Evolutionary conservation across 2,888 invertebrate species (phyloP).

Genomic region (Parnassius orleans): DNA sequence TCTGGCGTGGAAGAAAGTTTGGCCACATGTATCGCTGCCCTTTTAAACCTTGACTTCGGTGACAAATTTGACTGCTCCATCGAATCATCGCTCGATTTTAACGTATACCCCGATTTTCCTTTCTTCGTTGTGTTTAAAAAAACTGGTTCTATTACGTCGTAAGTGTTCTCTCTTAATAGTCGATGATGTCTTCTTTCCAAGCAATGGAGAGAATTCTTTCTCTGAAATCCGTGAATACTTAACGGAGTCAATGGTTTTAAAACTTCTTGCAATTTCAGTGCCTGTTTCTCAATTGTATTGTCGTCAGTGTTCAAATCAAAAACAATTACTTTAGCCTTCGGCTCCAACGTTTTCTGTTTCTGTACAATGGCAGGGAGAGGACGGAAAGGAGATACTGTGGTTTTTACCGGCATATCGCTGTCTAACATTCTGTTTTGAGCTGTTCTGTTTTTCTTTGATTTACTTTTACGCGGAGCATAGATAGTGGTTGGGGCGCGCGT

Average conservation of each 20-base stretch:
- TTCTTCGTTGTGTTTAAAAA: constrained; percentile 53
- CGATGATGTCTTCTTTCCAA: constrained; percentile 56
- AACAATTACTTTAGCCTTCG: constrained; percentile 66
- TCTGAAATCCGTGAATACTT: constrained; percentile 53
- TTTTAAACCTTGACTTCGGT: constrained; percentile 68
- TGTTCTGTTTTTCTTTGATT: constrained; percentile 61
- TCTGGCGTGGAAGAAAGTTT: constrained; percentile 63
- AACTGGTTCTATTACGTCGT: constrained; percentile 69
- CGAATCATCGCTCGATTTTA: constrained; percentile 25
- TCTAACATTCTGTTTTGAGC: constrained; percentile 71
- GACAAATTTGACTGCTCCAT: constrained; percentile 45
- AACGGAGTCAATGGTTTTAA: constrained; percentile 68
- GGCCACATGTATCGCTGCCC: constrained; percentile 66
- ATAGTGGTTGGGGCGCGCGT: constrained; percentile 72
- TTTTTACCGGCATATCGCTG: constrained; percentile 60
- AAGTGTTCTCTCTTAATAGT: constrained; percentile 68
- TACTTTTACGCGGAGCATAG: constrained; percentile 71
- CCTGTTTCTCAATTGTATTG: constrained; percentile 39
- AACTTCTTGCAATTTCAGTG: constrained; percentile 58
- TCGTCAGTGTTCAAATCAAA: constrained; percentile 58
- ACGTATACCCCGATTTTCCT: constrained; percentile 33
- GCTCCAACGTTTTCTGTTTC: constrained; percentile 39
- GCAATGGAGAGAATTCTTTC: constrained; percentile 50
- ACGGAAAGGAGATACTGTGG: constrained; percentile 66
- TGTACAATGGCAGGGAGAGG: constrained; percentile 75